phyloP scores from a whole-genome alignment of 1,140 invertebrate species.

The Drosophila busckii region DNA sequence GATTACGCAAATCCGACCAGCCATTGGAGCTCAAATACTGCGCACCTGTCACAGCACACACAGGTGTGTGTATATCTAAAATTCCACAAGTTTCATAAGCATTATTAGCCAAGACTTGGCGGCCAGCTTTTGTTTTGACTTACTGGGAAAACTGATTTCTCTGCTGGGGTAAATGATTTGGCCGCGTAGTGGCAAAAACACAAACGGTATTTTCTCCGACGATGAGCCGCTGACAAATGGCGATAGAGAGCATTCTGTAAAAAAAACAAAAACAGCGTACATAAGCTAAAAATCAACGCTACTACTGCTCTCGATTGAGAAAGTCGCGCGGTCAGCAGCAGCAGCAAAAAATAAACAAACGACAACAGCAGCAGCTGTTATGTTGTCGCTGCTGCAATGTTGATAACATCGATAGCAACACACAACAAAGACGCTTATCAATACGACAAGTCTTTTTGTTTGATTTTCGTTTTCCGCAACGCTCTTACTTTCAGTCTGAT shows the following conservation, averaged over 20 bases:
- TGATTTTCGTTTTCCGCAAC: conserved; percentile 44
- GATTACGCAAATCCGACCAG: conserved; percentile 87
- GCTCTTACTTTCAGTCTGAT: conserved; percentile 58
- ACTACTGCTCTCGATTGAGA: conserved; percentile 38
- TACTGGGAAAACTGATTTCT: conserved; percentile 90
- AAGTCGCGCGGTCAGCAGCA: conserved; percentile 34
- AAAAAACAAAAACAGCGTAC: conserved; percentile 6
- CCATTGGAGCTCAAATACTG: conserved; percentile 88
- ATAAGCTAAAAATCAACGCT: conserved; percentile 9
- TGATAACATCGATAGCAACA: conserved; percentile 26
- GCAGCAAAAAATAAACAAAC: conserved; percentile 3
- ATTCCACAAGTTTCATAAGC: no score
- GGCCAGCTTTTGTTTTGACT: conserved; percentile 73
- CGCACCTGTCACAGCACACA: conserved; percentile 91
- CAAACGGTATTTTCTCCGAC: conserved; percentile 90
- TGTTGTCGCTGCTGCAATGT: conserved; percentile 8
- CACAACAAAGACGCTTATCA: conserved; percentile 52
- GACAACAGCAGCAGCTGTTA: conserved; percentile 1
- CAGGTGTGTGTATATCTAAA: conserved; percentile 87
- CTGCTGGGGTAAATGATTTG: conserved; percentile 92
- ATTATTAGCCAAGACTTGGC: no score
- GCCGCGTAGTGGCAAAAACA: conserved; percentile 89
- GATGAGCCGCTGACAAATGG: conserved; percentile 87
- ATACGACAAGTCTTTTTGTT: conserved; percentile 19
- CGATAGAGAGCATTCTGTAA: conserved; percentile 88